Evolutionary conservation across 2,797 vertebrate species (phyloP).

Genomic region (Adelosebastes latens): DNA sequence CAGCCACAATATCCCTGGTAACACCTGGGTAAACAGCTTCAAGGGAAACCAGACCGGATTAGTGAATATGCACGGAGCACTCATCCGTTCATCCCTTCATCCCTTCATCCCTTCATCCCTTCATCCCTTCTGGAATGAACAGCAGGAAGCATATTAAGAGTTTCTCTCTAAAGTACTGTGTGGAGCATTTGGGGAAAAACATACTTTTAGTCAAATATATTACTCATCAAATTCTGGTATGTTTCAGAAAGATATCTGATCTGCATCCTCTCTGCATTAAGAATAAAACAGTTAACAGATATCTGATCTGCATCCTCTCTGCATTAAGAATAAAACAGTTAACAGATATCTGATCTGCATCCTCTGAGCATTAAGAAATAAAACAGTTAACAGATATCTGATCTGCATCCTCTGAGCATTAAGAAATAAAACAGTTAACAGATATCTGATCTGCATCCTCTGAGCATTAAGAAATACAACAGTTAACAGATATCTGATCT

Average conservation of each 20-base stretch:
- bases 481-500: too few relatives aligned
- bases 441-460: too few relatives aligned
- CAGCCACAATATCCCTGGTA: neutral
- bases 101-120: constrained; percentile 26
- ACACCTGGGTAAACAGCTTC: constrained; percentile 38
- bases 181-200: neutral
- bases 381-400: too few relatives aligned
- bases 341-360: too few relatives aligned
- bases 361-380: too few relatives aligned
- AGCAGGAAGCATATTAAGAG: neutral
- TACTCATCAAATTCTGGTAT: neutral
- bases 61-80: constrained; percentile 11
- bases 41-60: constrained; percentile 27
- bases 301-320: neutral
- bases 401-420: too few relatives aligned
- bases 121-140: neutral
- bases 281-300: too few relatives aligned
- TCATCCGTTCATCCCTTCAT: constrained; percentile 33
- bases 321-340: too few relatives aligned
- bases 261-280: neutral
- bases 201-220: neutral
- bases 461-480: too few relatives aligned
- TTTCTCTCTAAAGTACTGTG: neutral
- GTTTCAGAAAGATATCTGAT: neutral
- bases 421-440: too few relatives aligned